Conservation (phyloP, 2,797 vertebrate species). For the Oreortyx pictus region DNA sequence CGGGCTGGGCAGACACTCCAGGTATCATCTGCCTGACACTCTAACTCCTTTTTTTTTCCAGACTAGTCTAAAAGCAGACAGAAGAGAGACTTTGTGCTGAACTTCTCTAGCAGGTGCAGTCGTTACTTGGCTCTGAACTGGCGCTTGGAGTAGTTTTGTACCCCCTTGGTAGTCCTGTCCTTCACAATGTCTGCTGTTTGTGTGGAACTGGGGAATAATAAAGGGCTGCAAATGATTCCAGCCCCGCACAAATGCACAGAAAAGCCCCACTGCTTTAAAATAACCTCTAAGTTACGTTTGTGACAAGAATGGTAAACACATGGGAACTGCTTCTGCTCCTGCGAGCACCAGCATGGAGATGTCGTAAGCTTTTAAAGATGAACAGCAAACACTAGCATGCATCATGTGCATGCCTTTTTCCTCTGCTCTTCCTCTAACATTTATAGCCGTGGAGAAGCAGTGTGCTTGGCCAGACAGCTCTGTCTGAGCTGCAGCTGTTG, state of each 20-base stretch:
- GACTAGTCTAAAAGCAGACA: slow-evolving; percentile 35
- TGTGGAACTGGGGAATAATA: not conserved
- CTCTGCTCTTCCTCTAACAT: not conserved
- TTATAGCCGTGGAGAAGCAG: not conserved
- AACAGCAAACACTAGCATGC: not conserved
- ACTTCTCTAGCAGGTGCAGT: not conserved
- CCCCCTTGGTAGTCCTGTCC: not conserved
- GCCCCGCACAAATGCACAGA: not conserved
- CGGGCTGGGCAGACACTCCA: slow-evolving; percentile 88
- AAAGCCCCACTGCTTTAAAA: not conserved
- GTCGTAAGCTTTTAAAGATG: not conserved
- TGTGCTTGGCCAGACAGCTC: not conserved
- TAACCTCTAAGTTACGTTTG: not conserved
- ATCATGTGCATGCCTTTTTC: not conserved
- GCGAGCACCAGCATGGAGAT: not conserved
- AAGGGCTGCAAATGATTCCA: not conserved
- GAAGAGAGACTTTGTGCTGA: not conserved
- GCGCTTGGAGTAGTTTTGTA: slow-evolving; percentile 4
- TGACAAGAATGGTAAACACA: not conserved
- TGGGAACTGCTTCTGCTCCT: not conserved
- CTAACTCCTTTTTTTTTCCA: not conserved
- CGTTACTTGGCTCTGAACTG: not conserved
- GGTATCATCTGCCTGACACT: slow-evolving; percentile 66
- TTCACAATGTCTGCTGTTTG: not conserved
- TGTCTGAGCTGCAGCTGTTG: slow-evolving; percentile 41